These are phyloP conservation scores for Meriones psammophilus DNA, from an alignment of 2,797 vertebrate species.

Conservation along the genomic window DNA sequence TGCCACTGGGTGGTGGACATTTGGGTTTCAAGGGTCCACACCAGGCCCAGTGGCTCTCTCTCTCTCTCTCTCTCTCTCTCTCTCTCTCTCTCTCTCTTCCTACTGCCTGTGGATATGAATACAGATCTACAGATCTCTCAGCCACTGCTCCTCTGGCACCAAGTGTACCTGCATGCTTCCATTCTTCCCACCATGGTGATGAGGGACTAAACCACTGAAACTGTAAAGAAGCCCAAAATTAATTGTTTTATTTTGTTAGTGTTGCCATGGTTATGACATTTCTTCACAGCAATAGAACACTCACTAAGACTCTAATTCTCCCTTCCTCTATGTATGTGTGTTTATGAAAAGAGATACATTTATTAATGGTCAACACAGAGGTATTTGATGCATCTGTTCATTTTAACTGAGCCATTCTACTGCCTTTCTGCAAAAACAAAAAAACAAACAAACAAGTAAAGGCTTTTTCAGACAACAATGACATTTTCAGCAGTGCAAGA, in stretches of 20 bases:
- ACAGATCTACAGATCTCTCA: too few species aligned
- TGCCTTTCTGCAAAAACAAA: neutral
- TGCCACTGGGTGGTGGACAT: neutral
- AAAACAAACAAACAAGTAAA: neutral
- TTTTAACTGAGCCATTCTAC: neutral
- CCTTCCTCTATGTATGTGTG: neutral
- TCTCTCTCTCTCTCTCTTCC: neutral
- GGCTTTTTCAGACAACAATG: neutral
- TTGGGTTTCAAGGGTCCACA: neutral
- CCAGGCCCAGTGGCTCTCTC: too few species aligned
- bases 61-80: neutral
- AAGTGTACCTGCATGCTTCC: neutral
- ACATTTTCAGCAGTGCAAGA: neutral
- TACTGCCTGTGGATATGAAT: neutral
- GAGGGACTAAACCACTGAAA: neutral
- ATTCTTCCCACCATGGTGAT: neutral
- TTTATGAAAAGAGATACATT: too few species aligned
- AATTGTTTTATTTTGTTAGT: neutral
- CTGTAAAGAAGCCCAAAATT: neutral
- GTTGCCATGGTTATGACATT: neutral
- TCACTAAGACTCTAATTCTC: neutral
- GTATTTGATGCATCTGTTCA: neutral
- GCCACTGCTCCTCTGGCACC: neutral
- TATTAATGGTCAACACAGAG: neutral
- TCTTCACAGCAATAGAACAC: neutral